Percentiles rank a stretch among this genome's conserved stretches.
Conservation (phyloP, 2,888 invertebrate genomes). For the Acleris cristana region DNA sequence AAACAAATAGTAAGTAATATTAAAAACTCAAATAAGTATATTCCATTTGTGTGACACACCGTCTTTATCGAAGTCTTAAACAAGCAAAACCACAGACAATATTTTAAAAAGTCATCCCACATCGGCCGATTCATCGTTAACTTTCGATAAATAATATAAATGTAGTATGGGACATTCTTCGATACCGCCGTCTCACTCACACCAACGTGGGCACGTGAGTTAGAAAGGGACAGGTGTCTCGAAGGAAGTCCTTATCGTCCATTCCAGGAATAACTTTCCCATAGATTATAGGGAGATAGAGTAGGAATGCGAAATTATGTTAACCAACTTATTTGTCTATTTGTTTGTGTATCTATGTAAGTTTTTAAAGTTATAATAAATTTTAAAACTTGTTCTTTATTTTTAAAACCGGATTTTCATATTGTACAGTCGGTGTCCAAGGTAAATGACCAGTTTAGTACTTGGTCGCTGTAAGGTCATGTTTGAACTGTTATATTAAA, state of each 20-base stretch:
- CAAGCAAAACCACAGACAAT: constrained; percentile 37
- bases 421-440: no score
- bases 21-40: background rate
- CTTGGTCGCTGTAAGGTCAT: no score
- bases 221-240: constrained; percentile 51
- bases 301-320: constrained; percentile 67
- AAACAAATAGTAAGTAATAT: no score
- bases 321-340: constrained; percentile 33
- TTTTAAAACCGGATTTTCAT: no score
- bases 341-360: constrained; percentile 6
- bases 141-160: constrained; percentile 74
- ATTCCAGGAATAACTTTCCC: constrained; percentile 81
- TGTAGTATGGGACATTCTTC: constrained; percentile 71
- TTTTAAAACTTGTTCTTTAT: background rate
- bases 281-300: constrained; percentile 65
- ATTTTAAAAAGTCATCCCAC: constrained; percentile 38
- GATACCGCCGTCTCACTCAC: constrained; percentile 47
- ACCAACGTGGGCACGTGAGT: constrained; percentile 29
- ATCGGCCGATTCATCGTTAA: constrained; percentile 42
- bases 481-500: no score
- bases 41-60: constrained; percentile 19
- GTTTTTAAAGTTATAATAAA: background rate
- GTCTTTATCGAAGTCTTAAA: constrained; percentile 29
- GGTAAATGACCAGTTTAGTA: no score
- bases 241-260: constrained; percentile 76